Conservation (phyloP, 2,797 vertebrate genomes). For the Acropternis orthonyx region DNA sequence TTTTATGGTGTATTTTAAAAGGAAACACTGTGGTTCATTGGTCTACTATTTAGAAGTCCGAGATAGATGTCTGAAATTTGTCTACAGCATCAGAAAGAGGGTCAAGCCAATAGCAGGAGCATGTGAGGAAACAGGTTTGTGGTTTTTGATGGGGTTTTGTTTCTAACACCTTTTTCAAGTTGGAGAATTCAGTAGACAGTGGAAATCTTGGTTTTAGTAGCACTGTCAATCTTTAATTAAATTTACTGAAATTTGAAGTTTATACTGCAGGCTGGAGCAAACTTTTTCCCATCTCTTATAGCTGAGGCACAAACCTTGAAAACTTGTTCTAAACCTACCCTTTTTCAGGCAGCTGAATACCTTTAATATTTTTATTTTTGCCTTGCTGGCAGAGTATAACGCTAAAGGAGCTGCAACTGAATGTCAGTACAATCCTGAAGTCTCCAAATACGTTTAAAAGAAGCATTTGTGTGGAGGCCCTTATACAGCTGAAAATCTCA, state of each 20-base stretch:
- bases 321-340: not conserved
- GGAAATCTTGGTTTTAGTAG: not conserved
- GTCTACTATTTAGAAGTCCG: not conserved
- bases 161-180: not conserved
- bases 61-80: not conserved
- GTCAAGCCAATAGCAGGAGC: not conserved
- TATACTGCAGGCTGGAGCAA: not conserved
- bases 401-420: constrained; percentile 66
- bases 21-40: not conserved
- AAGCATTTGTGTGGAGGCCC: constrained; percentile 39
- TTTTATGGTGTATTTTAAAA: not conserved
- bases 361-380: constrained; percentile 64
- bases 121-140: not conserved
- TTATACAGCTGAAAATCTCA: constrained; percentile 64
- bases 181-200: not conserved
- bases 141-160: not conserved
- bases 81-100: not conserved
- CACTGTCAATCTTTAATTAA: not conserved
- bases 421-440: constrained; percentile 64
- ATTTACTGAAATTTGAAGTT: not conserved
- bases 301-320: not conserved
- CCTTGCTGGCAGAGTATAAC: constrained; percentile 12
- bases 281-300: not conserved
- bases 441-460: constrained; percentile 63
- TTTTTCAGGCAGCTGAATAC: constrained; percentile 41